Evolutionary conservation across 37 sponge, comb jelly and placozoan species (phyloP), one percentile per base, ranked within the genome.

Genomic region (Aplysina aerophoba): DNA sequence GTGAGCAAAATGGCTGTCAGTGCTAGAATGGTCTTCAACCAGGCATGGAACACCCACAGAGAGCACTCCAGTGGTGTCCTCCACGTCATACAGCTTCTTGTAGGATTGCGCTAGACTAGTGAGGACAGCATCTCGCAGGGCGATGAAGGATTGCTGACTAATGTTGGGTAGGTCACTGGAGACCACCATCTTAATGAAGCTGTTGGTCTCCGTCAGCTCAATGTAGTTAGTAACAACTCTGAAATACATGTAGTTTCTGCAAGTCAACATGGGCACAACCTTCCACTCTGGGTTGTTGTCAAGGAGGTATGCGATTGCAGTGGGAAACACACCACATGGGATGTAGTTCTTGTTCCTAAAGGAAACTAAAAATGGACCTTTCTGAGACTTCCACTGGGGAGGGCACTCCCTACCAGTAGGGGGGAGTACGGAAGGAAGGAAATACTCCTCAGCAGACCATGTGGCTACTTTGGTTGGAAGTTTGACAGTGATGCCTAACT

Each of bases 281-380:
- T 30, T 6, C 71, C 71, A 69, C 71, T 69, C 30, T 69, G 71
- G 71, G 17, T 17, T 17, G 17, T 17, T 17, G 28, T 15, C 28
- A 31, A 69, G 34, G 71, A 69, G 71, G 34, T 69, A 31, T 1
- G 71, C 30, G 33, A 69, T 35, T 30, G 33, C 34, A 17, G 71
- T 35, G 13, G 71, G 71, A 35, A 69, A 31, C 71, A 69, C 71
- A 34, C 71, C 71, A 69, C 71, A 69, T 34, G 71, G 71, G 34
- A 69, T 69, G 71, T 69, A 69, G 71, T 69, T 69, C 71, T 30
- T 69, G 33, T 69, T 35, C 71, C 6, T 27, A 35, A 69, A 69
- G 71, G 71, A 69, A 69, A 69, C 33, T 4, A 35, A 31, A 31
- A 69, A 3, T 16, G 34, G 34, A 30, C 34, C 34, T 17, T 30